Evolutionary conservation across 2,797 vertebrate genomes (phyloP).

Genomic region (Centroberyx gerrardi): DNA sequence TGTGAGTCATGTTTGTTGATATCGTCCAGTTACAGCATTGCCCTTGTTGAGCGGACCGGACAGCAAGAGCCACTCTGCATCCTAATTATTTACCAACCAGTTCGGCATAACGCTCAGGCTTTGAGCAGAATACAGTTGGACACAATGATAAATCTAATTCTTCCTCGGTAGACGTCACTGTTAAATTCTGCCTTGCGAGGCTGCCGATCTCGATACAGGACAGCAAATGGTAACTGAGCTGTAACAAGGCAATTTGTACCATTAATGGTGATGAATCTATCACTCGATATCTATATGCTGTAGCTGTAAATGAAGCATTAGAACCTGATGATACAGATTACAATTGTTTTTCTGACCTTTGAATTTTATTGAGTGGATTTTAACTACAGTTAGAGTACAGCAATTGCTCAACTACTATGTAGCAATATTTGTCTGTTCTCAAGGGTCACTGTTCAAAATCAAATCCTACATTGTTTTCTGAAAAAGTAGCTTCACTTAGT

Average conservation of each 20-base stretch:
- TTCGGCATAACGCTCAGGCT: constrained; percentile 17
- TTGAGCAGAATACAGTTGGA: constrained; percentile 40
- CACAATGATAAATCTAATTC: constrained; percentile 41
- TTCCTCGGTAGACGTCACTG: constrained; percentile 7
- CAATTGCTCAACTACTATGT: too few relatives aligned
- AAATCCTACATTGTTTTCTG: constrained; percentile 20
- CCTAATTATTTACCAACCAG: constrained; percentile 50
- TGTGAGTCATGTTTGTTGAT: constrained; percentile 68
- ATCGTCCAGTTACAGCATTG: constrained; percentile 44
- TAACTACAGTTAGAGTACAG: too few relatives aligned
- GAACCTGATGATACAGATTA: too few relatives aligned
- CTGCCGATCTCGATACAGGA: constrained; percentile 6
- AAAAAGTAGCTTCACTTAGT: neutral
- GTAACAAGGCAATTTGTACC: neutral
- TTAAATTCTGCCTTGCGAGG: constrained; percentile 3
- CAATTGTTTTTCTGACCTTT: too few relatives aligned
- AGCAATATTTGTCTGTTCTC: neutral
- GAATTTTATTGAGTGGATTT: too few relatives aligned
- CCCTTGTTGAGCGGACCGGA: constrained; percentile 57
- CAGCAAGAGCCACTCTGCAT: constrained; percentile 43
- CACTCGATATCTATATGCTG: neutral
- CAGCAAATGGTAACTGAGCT: constrained; percentile 1
- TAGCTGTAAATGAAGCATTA: constrained; percentile 4
- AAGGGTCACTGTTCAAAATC: constrained; percentile 3
- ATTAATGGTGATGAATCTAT: neutral